Percentiles rank a stretch among this genome's conserved stretches.
Evolutionary conservation across 2,888 invertebrate genomes (phyloP).

Genomic region (Leptinotarsa peninsularis): DNA sequence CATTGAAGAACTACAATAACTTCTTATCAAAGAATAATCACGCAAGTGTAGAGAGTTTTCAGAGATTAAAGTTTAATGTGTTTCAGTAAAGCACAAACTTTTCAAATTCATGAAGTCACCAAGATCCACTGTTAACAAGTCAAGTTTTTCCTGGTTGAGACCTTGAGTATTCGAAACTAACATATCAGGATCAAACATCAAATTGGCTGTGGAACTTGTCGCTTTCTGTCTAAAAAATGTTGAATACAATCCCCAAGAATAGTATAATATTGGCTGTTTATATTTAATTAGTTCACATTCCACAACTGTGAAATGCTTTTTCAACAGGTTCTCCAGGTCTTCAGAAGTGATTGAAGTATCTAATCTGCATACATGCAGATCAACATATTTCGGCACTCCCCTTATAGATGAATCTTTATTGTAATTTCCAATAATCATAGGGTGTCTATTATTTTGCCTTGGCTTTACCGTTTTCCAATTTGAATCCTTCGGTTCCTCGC

Average conservation of each 20-base stretch:
- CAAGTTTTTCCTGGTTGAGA: neutral
- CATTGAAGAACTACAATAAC: conserved; percentile 20
- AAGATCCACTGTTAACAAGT: too few species aligned
- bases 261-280: conserved; percentile 26
- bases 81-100: neutral
- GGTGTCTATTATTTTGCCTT: conserved; percentile 15
- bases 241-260: conserved; percentile 20
- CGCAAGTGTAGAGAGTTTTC: conserved; percentile 11
- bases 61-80: conserved; percentile 5
- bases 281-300: conserved; percentile 20
- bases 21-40: conserved; percentile 18
- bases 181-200: conserved; percentile 27
- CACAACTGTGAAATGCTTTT: conserved; percentile 21
- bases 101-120: too few species aligned
- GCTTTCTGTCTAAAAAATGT: conserved; percentile 17
- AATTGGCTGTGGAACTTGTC: conserved; percentile 22
- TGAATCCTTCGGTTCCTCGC: too few species aligned
- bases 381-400: conserved; percentile 3
- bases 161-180: too few species aligned
- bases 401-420: conserved; percentile 9
- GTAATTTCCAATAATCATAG: conserved; percentile 24
- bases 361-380: conserved; percentile 26
- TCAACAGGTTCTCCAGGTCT: conserved; percentile 23
- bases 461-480: neutral
- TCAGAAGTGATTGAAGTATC: conserved; percentile 20